Evolutionary conservation across 1,140 invertebrate genomes (phyloP), one percentile per base, ranked within the genome.

Genomic region (Bombyx mandarina): DNA sequence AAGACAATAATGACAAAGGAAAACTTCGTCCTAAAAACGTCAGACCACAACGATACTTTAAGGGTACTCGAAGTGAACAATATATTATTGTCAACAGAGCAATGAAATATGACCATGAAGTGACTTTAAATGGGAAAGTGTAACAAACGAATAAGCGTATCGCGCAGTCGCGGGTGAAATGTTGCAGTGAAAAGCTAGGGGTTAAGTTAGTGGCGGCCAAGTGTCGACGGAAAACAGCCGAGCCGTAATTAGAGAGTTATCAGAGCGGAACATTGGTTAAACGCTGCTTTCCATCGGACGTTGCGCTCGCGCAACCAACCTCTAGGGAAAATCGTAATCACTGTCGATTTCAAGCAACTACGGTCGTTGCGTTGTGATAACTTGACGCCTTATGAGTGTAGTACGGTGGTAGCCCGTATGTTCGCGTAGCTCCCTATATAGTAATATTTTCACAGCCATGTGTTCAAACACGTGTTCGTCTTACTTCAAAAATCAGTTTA

Each of bases 301-400:
- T 83, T 82, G 82, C 81, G 79, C 75, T 69, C 72, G 78, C 72
- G 76, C 75, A 81, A 79, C 67, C 73, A 66, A 75, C 74, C 77
- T 75, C 73, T 74, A 82, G 82, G 84, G 82, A 83, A 86, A 85
- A 85, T 86, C 78, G 79, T 80, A 85, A 87, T 84, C 84, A 87
- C 82, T 87, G 78, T 86, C 79, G 81, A 82, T 87, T 87, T 87
- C 79, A 73, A 84, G 75, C 66, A 67, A 69, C 73, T 71, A 73
- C 74, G 69, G 71, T 70, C 26, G 66, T 71, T 77, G 73, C 74
- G 67, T 72, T 73, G 26, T 5, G 26, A 35, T 35, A 35, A 35
- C 26, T 35, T 3, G 26, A 35, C 26, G 26, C 26, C 0, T 1
- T 35, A 35, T 35, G 26, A 4, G 26, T 35, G 26, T 4, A n/a